Base-by-base conservation (phyloP, 2,113 vertebrate species). In the Varanus salvator region DNA sequence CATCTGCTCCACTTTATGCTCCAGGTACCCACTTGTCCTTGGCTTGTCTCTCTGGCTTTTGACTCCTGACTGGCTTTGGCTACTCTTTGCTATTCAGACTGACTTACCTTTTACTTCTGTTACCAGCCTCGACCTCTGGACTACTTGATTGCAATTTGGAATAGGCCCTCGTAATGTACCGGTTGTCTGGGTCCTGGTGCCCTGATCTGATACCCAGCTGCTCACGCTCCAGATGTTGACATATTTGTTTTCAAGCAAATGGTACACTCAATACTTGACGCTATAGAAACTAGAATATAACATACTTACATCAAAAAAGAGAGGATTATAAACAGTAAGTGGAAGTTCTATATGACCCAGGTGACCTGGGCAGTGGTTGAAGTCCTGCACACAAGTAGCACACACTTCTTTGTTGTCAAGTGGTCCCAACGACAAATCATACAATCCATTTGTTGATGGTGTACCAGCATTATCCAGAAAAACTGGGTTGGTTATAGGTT, bases 301-400 rank as follows among this genome's bases (percentile, higher is more conserved):
- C 34, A 44, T 75, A 95, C 98, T 82, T 96, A 99, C 99, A 90
- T 99, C 98, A 8, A 99, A 99, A 91, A 99, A 97, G 31, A 99
- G 96, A 0, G 99, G 99, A 91, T 99, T 99, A 93, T 98, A 99
- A 8, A 99, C 98, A 0, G 98, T 97, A 6, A 99, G 96, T 0
- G 99, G 98, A 25, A 99, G 97, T 0, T 99, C 98, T 0, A 99
- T 96, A 11, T 99, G 98, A 17, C 99, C 99, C 38, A 99, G 91
- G 94, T 99, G 99, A 4, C 99, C 99, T 0, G 99, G 98, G 88
- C 99, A 99, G 95, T 95, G 97, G 94, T 92, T 97, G 95, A 98
- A 99, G 94, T 98, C 98, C 96, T 99, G 99, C 91, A 97, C 97
- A 78, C 99, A 99, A 17, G 98, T 99, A 0, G 98, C 95, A 95